Conservation (phyloP, 2,797 vertebrate species). For the Lagorchestes hirsutus region DNA sequence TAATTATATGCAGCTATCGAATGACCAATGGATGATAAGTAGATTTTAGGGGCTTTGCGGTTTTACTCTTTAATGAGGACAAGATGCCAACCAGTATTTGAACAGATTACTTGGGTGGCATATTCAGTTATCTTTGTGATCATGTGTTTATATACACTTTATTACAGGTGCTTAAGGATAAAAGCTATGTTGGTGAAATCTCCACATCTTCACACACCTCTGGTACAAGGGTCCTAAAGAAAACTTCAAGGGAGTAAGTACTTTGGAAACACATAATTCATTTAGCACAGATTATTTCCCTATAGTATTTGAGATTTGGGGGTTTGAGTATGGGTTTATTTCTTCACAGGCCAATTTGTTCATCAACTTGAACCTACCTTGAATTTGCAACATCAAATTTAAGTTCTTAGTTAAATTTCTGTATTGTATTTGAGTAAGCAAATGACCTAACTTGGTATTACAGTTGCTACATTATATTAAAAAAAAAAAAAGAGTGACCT, state of each 20-base stretch:
- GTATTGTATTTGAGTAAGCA: constrained; percentile 35
- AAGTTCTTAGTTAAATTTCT: constrained; percentile 57
- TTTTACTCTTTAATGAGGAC: constrained; percentile 23
- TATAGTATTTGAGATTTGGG: constrained; percentile 6
- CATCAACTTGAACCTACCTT: constrained; percentile 61
- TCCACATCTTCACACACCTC: constrained; percentile 29
- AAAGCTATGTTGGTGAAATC: background rate
- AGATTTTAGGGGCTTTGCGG: background rate
- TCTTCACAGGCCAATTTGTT: constrained; percentile 56
- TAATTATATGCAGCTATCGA: background rate
- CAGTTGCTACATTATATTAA: constrained; percentile 40
- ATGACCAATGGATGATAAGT: background rate
- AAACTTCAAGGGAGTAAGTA: constrained; percentile 49
- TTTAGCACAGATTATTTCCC: constrained; percentile 34
- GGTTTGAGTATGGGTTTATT: constrained; percentile 41
- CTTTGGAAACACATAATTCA: constrained; percentile 49
- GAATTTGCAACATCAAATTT: constrained; percentile 39
- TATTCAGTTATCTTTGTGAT: background rate
- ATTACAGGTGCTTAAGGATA: background rate
- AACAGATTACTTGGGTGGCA: constrained; percentile 25
- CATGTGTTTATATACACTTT: background rate
- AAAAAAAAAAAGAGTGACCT: constrained; percentile 35
- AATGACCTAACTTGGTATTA: constrained; percentile 47
- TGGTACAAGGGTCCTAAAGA: background rate
- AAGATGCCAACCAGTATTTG: constrained; percentile 30